Base-by-base conservation (phyloP, 1,140 invertebrate genomes). In the Neodiprion virginianus region DNA sequence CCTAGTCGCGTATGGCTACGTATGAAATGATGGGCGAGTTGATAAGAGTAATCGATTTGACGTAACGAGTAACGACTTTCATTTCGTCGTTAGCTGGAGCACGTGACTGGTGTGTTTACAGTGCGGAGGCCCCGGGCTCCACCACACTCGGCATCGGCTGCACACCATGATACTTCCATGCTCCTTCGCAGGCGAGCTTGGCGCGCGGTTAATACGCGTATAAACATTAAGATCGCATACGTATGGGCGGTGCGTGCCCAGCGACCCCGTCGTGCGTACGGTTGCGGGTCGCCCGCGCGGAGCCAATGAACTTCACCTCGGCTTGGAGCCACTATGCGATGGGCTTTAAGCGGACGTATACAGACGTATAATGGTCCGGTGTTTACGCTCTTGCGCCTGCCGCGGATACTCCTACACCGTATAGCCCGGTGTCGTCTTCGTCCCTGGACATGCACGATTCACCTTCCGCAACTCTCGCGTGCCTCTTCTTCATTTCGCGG, bases 221-320 rank as follows among this genome's bases (percentile, higher is more conserved):
- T 47, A 48, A n/a, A 47, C 48, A 14, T 67, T 28, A 14, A 14
- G 72, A 73, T 61, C 66, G 17, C 72, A 21, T 67, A 48, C 9
- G 61, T 14, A 68, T 12, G 21, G 50, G 61, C 50, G 67, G 61
- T 61, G 53, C 53, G 53, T 61, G 76, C 78, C 79, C 74, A 74
- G 48, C 77, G 76, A 74, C 72, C 21, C 67, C 21, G 67, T 67
- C 75, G 78, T 77, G 74, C 76, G 74, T 72, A 75, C 75, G 72
- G 74, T 72, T 75, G 73, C 53, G 75, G 74, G 70, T 67, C 74
- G 40, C 61, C 49, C 12, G 67, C 77, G 77, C 69, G 80, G 77
- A 88, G 86, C 86, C 86, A 88, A 88, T 88, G 87, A 88, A 88
- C 87, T 87, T 88, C 85, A 88, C 85, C 85, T 85, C 84, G 77